Conservation (phyloP, 2,797 vertebrate genomes). For the Monodelphis domestica region DNA sequence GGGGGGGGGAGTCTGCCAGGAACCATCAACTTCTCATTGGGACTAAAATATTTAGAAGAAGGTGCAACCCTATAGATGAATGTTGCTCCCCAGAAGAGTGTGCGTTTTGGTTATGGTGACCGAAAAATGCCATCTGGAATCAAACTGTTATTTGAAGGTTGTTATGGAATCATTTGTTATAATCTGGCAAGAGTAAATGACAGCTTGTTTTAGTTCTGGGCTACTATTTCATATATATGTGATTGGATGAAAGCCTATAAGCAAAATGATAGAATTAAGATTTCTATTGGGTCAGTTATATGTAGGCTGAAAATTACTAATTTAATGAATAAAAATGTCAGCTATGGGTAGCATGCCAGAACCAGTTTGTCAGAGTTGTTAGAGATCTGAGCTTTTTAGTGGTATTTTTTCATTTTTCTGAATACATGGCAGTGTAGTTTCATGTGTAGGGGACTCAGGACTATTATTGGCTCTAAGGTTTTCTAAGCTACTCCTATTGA, state of each 20-base stretch:
- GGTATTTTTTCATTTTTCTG: not conserved
- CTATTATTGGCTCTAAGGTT: not conserved
- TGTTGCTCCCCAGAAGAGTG: not conserved
- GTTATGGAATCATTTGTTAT: conserved; percentile 1
- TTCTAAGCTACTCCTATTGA: not conserved
- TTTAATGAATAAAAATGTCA: not conserved
- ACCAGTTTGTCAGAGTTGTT: not conserved
- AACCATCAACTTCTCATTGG: not conserved
- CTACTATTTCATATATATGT: not conserved
- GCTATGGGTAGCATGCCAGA: not conserved
- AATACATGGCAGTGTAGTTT: not conserved
- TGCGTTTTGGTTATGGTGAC: not conserved
- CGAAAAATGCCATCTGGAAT: conserved; percentile 5
- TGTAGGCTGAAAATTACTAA: not conserved
- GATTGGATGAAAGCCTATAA: not conserved
- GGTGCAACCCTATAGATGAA: not conserved
- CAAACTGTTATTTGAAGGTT: not conserved
- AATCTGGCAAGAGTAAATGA: not conserved
- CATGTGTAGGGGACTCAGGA: not conserved
- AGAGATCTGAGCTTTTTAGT: not conserved
- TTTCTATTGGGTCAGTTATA: not conserved
- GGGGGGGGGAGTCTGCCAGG: not conserved
- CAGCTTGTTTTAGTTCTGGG: not conserved
- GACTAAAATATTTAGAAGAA: not conserved
- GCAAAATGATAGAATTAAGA: not conserved